Evolutionary conservation across 53 echinoderm and acorn worm species (phyloP).

Genomic region (Antedon mediterranea): DNA sequence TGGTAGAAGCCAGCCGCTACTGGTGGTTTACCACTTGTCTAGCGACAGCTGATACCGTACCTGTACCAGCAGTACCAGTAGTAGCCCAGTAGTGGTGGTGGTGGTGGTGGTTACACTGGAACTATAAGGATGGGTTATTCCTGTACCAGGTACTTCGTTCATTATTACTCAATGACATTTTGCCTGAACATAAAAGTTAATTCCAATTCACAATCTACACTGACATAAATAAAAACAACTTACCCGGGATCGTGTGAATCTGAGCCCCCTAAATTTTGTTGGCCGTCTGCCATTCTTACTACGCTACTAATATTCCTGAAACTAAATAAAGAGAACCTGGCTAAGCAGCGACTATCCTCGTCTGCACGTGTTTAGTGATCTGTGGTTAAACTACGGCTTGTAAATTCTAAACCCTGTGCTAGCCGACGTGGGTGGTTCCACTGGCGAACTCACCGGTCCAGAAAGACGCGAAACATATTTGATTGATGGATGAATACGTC

Average conservation of each 20-base stretch:
- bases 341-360: not conserved
- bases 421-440: not conserved
- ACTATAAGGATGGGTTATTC: too few relatives aligned
- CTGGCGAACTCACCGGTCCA: not conserved
- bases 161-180: too few relatives aligned
- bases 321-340: slow-evolving; percentile 1
- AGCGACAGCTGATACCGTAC: not conserved
- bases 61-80: too few relatives aligned
- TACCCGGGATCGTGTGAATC: slow-evolving; percentile 30
- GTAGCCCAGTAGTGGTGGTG: too few relatives aligned
- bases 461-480: not conserved
- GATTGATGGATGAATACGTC: not conserved
- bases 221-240: not conserved
- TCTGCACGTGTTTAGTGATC: not conserved
- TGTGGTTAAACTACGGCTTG: not conserved
- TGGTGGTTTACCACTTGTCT: too few relatives aligned
- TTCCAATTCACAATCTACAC: not conserved
- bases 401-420: not conserved
- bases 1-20: too few relatives aligned
- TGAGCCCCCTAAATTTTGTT: slow-evolving; percentile 20
- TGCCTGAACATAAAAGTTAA: not conserved
- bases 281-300: slow-evolving; percentile 18
- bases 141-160: too few relatives aligned
- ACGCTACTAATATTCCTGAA: slow-evolving; percentile 1
- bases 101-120: too few relatives aligned